Evolutionary conservation across 2,888 invertebrate species (phyloP), one percentile per base, ranked within the genome.

Genomic region (Nowickia ferox): DNA sequence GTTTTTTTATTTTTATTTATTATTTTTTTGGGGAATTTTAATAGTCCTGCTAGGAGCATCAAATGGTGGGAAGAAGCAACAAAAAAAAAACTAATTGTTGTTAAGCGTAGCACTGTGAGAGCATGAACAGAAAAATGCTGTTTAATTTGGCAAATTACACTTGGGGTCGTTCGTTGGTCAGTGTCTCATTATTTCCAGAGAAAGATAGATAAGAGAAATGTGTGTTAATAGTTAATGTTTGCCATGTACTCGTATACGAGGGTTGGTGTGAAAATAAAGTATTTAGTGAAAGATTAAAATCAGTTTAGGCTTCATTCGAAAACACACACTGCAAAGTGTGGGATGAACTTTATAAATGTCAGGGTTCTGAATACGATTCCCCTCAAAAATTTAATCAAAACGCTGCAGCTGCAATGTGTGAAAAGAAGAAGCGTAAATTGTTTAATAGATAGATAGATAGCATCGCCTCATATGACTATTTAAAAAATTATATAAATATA

Each of bases 131-230:
- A 10, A 22, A 53, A 71, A 46, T 30, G 71, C 53, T 38, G 78
- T 63, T 63, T 61, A 79, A 71, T 71, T 71, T 63, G 53, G 53
- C 69, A 63, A 69, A 71, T 79, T 79, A 55, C 69, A 71, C 78
- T 71, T 69, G 69, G 71, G 59, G 74, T 22, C 51, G 61, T 42
- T 22, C 51, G 61, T 42, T 53, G 61, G 69, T 19, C 68, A 44
- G 78, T 51, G 40, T 61, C 51, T 69, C 48, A 40, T 59, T 61
- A 42, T 8, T 57, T 57, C 8, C 40, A 65, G 30, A n/a, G 38
- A 17, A n/a, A 68, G 44, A 51, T 30, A 69, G 69, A 63, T 71
- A 71, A 71, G 38, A 71, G 38, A 46, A 63, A 71, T 63, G 19
- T 69, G 42, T 61, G 69, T 71, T 79, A 71, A 71, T 71, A 44